A percentile compares a stretch with the other conserved stretches of the same genome.
Conservation (phyloP, 2,888 invertebrate genomes). For the Hydrotaea cyrtoneurina region DNA sequence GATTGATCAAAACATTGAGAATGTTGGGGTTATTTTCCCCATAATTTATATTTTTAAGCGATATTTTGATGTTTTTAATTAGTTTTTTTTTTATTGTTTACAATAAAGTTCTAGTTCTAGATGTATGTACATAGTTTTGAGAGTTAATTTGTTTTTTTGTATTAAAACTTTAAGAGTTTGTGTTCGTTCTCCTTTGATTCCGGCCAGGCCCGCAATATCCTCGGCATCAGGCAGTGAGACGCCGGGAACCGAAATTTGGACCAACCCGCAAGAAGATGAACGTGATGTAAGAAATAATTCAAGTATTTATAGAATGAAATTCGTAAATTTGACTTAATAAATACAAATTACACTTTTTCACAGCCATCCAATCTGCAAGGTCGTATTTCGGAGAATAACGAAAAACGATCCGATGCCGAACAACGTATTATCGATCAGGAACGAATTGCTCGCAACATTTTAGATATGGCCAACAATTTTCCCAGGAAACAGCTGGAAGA, state of each 20-base stretch:
- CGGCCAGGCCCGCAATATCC: conserved; percentile 88
- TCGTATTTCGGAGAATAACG: conserved; percentile 77
- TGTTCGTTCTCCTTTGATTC: conserved; percentile 90
- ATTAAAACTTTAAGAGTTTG: conserved; percentile 84
- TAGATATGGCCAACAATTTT: conserved; percentile 77
- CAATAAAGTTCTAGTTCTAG: conserved; percentile 47
- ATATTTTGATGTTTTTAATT: not conserved
- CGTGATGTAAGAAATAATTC: conserved; percentile 28
- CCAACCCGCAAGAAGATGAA: conserved; percentile 83
- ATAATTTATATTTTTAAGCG: not conserved
- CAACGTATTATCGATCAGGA: conserved; percentile 85
- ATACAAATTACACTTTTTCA: not conserved
- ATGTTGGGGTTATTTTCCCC: not conserved
- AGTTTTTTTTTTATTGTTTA: conserved; percentile 7
- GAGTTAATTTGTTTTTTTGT: conserved; percentile 56
- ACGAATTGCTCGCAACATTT: conserved; percentile 83
- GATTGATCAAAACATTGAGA: conserved; percentile 10
- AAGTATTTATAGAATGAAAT: too few relatives aligned
- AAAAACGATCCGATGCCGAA: conserved; percentile 84
- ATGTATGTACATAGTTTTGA: conserved; percentile 64
- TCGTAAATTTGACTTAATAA: not conserved
- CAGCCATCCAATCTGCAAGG: conserved; percentile 71
- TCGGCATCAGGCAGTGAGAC: conserved; percentile 81
- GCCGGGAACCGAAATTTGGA: conserved; percentile 85
- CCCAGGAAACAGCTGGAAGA: conserved; percentile 57